phyloP scores from a whole-genome alignment of 2,797 vertebrate genomes.

The Australoheros facetus region DNA sequence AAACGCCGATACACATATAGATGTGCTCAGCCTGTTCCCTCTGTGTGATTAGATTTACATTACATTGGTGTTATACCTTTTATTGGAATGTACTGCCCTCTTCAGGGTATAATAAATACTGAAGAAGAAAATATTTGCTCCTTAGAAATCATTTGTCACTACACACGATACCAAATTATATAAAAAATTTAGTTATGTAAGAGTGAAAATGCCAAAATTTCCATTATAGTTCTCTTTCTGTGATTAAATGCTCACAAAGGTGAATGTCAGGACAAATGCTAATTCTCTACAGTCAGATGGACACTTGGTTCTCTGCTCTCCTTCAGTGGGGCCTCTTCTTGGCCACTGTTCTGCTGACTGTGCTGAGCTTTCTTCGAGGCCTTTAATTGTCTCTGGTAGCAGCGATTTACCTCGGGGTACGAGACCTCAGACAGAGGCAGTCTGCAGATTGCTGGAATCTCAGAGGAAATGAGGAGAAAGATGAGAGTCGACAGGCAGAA shows the following conservation, averaged over 20 bases:
- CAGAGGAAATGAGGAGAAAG: conserved; percentile 84
- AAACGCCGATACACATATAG: not conserved
- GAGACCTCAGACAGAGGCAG: conserved; percentile 82
- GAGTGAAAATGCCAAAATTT: not conserved
- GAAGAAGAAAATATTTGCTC: conserved; percentile 1
- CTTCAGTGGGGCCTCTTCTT: conserved; percentile 21
- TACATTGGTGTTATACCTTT: not conserved
- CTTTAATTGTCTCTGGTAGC: conserved; percentile 66
- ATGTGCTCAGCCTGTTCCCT: not conserved
- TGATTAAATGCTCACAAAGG: not conserved
- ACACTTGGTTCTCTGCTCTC: not conserved
- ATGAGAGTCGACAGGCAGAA: conserved; percentile 86
- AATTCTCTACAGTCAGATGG: conserved; percentile 9
- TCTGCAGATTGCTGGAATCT: conserved; percentile 79
- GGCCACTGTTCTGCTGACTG: conserved; percentile 30
- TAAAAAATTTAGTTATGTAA: conserved; percentile 28
- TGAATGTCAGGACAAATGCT: not conserved
- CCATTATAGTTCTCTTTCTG: not conserved
- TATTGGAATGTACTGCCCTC: conserved; percentile 61
- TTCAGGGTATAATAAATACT: conserved; percentile 42
- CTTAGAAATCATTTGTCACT: not conserved
- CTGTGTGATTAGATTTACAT: not conserved
- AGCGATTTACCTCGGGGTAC: conserved; percentile 85
- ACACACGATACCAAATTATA: conserved; percentile 21
- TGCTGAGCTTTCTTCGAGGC: not conserved